Evolutionary conservation across 2,113 vertebrate species (phyloP), one percentile per base, ranked within the genome.

Genomic region (Vidua chalybeata): DNA sequence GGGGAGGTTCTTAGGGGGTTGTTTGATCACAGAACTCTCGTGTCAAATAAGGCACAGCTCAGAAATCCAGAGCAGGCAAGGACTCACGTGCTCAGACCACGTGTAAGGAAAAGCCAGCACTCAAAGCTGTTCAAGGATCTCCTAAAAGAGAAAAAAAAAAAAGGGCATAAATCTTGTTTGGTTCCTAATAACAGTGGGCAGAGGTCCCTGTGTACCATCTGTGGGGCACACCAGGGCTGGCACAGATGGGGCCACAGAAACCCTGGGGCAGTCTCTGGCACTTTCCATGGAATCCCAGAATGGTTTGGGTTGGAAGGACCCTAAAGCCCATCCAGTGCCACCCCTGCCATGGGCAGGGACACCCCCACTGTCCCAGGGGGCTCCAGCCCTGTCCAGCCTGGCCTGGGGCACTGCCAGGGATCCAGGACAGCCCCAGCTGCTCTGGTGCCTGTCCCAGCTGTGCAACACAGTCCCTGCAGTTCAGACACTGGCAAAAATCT

Each of bases 111-210:
- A 46, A 58, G 23, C 18, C 54, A n/a, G 28, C 8, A 13, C 35
- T 13, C 24, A 14, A 19, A n/a, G 21, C 10, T 8, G 7, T 6
- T 66, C 43, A 41, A 22, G 43, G 43, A 35, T 5, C 28, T 39
- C 27, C 30, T 12, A 11, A 51, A 30, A 68, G 14, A 6, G 3
- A 3, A 4, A 11, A 43, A 37, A 43, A 37, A 3, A 22, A 61
- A 31, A 15, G 0, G 22, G 8, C 12, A 63, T 7, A 74, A 28
- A 18, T 28, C 56, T 35, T 5, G 2, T 45, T 13, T 75, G 39
- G 35, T 8, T 68, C 19, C 37, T 13, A 17, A 3, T 0, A 1
- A 2, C 0, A 7, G 30, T 0, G 9, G 30, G 21, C 43, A 62
- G 66, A 63, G 62, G 1, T 14, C 9, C 9, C 46, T 3, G 35